Conservation (phyloP, 2,888 invertebrate species). For the Prenolepis imparis region DNA sequence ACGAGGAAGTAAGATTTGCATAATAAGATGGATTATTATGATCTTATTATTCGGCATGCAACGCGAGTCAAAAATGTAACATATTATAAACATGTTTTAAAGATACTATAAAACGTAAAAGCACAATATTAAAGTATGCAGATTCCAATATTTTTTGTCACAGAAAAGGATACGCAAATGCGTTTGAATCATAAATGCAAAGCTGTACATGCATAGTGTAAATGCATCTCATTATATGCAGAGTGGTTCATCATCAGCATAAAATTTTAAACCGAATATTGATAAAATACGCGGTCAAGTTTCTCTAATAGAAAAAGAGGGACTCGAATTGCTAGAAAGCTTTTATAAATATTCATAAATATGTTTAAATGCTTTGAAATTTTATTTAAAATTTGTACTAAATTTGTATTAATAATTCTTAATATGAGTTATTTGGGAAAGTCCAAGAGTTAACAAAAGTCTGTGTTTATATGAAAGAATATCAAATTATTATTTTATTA, state of each 20-base stretch:
- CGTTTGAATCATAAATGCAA: background rate
- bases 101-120: background rate
- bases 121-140: background rate
- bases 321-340: background rate
- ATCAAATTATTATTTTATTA: conserved; percentile 1
- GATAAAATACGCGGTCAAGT: background rate
- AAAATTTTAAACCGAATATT: background rate
- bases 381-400: background rate
- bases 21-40: conserved; percentile 67
- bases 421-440: background rate
- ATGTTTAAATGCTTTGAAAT: conserved; percentile 4
- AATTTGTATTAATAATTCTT: background rate
- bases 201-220: background rate
- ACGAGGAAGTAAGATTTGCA: conserved; percentile 70
- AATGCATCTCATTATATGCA: background rate
- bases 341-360: background rate
- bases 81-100: background rate
- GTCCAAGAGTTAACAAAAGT: background rate
- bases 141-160: background rate
- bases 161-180: background rate
- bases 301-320: background rate
- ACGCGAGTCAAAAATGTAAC: conserved; percentile 49
- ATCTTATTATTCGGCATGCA: conserved; percentile 72
- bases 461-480: background rate
- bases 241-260: background rate